Conservation (phyloP, 2,797 vertebrate species). For the Furcifer pardalis region DNA sequence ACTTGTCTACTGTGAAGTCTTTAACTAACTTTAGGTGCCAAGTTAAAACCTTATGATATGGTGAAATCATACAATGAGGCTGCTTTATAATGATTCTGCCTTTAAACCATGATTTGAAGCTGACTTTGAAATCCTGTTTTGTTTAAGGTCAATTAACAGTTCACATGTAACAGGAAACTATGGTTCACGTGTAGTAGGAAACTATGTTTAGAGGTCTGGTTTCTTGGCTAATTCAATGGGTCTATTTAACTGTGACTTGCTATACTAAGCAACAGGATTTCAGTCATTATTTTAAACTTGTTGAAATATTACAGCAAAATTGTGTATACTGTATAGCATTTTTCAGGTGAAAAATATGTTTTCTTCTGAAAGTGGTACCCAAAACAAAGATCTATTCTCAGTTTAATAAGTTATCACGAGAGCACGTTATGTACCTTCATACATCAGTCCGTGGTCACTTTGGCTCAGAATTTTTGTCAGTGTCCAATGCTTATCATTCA, state of each 20-base stretch:
- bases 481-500: slow-evolving; percentile 79
- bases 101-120: neutral
- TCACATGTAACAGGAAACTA: neutral
- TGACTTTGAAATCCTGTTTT: neutral
- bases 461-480: slow-evolving; percentile 77
- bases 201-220: neutral
- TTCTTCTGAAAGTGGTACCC: neutral
- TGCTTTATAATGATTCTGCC: neutral
- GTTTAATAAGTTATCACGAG: no score
- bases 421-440: slow-evolving; percentile 79
- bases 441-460: slow-evolving; percentile 77
- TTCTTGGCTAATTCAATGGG: neutral
- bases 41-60: neutral
- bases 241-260: no score
- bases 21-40: neutral
- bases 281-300: no score
- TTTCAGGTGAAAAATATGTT: neutral
- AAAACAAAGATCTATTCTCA: neutral
- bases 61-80: neutral
- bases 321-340: no score
- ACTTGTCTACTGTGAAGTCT: neutral
- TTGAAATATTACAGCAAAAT: no score
- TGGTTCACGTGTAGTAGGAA: neutral
- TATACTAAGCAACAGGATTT: no score
- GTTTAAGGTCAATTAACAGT: neutral